A percentile compares a stretch with the other conserved stretches of the same genome.
Conservation (phyloP, 1,140 invertebrate genomes). For the Heliothis subflexa region DNA sequence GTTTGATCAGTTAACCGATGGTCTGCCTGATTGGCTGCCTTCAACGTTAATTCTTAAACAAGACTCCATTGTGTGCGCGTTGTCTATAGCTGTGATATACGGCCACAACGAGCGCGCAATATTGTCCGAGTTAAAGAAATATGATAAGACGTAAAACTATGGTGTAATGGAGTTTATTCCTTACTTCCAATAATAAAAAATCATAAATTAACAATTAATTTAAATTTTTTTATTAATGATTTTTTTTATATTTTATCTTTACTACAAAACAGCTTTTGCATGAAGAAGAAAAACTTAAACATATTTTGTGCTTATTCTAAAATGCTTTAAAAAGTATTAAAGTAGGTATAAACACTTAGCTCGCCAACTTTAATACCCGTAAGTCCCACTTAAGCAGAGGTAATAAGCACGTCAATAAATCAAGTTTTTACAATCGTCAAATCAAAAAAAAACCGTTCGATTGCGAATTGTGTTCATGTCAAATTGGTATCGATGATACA, state of each 20-base stretch:
- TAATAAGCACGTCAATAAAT: conserved; percentile 70
- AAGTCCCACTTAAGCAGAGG: conserved; percentile 60
- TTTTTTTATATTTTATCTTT: no score
- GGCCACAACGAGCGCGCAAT: background rate
- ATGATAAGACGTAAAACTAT: no score
- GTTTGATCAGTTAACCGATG: conserved; percentile 81
- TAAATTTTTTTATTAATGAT: no score
- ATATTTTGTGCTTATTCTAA: no score
- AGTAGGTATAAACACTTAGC: conserved; percentile 13
- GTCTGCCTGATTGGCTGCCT: conserved; percentile 75
- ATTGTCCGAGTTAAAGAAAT: background rate
- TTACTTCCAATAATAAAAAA: background rate
- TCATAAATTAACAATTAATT: no score
- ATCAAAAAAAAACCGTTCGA: conserved; percentile 57
- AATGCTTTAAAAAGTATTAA: no score
- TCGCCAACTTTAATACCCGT: conserved; percentile 41
- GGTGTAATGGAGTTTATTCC: background rate
- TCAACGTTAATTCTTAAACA: conserved; percentile 80
- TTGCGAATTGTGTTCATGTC: conserved; percentile 65
- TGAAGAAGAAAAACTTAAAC: no score
- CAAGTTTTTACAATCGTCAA: conserved; percentile 57
- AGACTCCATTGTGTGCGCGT: conserved; percentile 68
- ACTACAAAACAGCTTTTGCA: no score
- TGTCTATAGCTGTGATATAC: conserved; percentile 13
- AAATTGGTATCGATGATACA: conserved; percentile 27